A percentile compares a stretch with the other conserved stretches of the same genome.
Conservation (phyloP, 2,888 invertebrate genomes). For the Mellilla xanthometata region DNA sequence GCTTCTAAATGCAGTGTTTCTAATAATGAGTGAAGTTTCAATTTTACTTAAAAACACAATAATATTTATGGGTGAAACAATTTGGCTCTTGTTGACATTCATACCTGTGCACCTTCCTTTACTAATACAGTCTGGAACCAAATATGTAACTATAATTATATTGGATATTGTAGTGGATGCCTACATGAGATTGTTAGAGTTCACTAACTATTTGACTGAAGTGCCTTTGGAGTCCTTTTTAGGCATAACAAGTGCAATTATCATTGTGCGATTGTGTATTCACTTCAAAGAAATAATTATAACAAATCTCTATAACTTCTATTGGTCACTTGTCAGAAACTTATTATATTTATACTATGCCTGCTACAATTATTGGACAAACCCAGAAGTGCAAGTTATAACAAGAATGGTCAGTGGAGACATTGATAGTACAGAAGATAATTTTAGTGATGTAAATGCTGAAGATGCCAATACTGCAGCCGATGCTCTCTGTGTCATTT, state of each 20-base stretch:
- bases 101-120: slow-evolving; percentile 66
- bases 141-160: slow-evolving; percentile 40
- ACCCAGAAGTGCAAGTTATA: slow-evolving; percentile 66
- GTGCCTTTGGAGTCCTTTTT: slow-evolving; percentile 73
- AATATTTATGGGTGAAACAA: slow-evolving; percentile 60
- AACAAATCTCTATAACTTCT: slow-evolving; percentile 42
- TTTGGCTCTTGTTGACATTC: slow-evolving; percentile 69
- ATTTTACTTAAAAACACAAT: slow-evolving; percentile 50
- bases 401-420: slow-evolving; percentile 56
- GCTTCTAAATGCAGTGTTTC: slow-evolving; percentile 39
- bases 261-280: slow-evolving; percentile 58
- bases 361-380: slow-evolving; percentile 63
- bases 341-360: slow-evolving; percentile 62
- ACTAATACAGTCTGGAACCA: slow-evolving; percentile 46
- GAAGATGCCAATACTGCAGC: slow-evolving; percentile 38
- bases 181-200: slow-evolving; percentile 59
- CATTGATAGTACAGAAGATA: slow-evolving; percentile 43
- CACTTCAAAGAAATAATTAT: slow-evolving; percentile 58
- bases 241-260: slow-evolving; percentile 63
- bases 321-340: slow-evolving; percentile 63
- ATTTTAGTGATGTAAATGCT: slow-evolving; percentile 45
- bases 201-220: slow-evolving; percentile 72
- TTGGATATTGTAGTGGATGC: slow-evolving; percentile 44
- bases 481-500: slow-evolving; percentile 78
- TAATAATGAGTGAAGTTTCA: slow-evolving; percentile 52